Evolutionary conservation across 2,888 invertebrate genomes (phyloP).

Genomic region (Minunthozetes semirufus): DNA sequence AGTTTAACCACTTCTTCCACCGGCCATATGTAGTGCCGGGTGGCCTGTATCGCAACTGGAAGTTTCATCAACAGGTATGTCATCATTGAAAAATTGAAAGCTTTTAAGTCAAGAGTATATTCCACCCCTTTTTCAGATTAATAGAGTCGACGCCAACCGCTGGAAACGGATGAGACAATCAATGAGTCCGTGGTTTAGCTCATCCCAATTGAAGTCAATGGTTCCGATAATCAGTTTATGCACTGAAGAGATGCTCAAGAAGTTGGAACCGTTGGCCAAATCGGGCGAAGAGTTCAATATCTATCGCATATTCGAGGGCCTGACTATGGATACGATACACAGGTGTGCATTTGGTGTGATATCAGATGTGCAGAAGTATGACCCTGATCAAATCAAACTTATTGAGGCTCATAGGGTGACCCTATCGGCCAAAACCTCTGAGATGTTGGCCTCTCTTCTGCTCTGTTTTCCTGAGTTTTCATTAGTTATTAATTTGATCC

Average conservation of each 20-base stretch:
- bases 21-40: constrained; percentile 30
- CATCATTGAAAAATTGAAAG: too few species aligned
- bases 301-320: constrained; percentile 13
- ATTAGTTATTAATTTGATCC: background rate
- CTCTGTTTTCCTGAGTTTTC: constrained; percentile 18
- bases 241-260: constrained; percentile 21
- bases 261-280: background rate
- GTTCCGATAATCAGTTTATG: constrained; percentile 23
- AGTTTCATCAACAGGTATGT: constrained; percentile 4
- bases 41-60: background rate
- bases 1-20: constrained; percentile 38
- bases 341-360: constrained; percentile 31
- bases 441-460: constrained; percentile 3
- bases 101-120: too few species aligned
- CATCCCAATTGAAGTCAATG: constrained; percentile 38
- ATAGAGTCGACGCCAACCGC: background rate
- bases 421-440: background rate
- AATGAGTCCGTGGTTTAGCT: constrained; percentile 40
- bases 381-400: background rate
- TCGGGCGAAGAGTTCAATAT: constrained; percentile 29
- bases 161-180: constrained; percentile 41
- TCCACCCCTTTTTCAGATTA: too few species aligned
- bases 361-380: constrained; percentile 31
- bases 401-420: background rate
- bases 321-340: constrained; percentile 36